These are phyloP conservation scores for Corythornis leucogaster DNA, from an alignment of 2,797 vertebrate genomes.

Conservation along the genomic window DNA sequence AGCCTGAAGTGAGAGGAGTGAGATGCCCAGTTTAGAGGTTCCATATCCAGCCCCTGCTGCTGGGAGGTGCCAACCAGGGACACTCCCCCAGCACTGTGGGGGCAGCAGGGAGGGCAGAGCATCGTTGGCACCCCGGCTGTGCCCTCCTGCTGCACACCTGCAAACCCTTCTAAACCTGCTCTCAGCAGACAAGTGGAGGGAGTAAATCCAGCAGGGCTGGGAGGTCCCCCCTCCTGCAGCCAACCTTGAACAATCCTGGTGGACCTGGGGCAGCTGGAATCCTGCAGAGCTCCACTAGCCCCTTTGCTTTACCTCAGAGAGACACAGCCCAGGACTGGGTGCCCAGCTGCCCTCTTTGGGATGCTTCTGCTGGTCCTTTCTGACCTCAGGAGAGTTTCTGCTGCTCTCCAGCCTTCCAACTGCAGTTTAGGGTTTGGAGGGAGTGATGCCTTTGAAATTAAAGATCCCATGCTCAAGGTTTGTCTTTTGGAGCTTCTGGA, in stretches of 20 bases:
- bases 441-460: neutral
- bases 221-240: neutral
- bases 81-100: neutral
- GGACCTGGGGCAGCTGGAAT: neutral
- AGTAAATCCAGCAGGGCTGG: neutral
- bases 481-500: neutral
- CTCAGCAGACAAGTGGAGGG: neutral
- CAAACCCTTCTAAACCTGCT: neutral
- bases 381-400: neutral
- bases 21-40: neutral
- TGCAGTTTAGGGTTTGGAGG: neutral
- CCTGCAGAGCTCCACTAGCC: neutral
- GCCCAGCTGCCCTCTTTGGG: neutral
- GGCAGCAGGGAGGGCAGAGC: neutral
- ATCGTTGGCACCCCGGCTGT: no score
- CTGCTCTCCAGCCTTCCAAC: neutral
- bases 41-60: neutral
- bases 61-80: fast-evolving
- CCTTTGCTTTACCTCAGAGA: neutral
- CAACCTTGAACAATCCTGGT: no score
- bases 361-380: neutral
- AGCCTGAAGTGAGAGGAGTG: neutral
- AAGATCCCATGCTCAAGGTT: neutral
- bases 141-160: neutral
- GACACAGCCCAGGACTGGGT: neutral